These are phyloP conservation scores for Nezara viridula DNA, from an alignment of 2,888 invertebrate species.

Conservation along the genomic window DNA sequence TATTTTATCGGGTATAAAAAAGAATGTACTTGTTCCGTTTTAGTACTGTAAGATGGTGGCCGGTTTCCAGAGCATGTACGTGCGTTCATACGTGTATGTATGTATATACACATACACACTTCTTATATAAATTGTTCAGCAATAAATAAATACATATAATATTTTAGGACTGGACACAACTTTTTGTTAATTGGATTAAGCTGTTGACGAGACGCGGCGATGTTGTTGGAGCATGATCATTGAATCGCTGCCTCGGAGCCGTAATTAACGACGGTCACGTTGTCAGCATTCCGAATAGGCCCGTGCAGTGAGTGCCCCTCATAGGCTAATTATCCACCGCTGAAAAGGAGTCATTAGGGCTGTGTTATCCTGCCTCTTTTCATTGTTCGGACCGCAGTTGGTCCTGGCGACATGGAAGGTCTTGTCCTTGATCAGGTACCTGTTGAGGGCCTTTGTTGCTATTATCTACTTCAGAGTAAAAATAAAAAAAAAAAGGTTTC, in stretches of 20 bases:
- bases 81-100: too few relatives aligned
- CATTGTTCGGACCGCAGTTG: background rate
- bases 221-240: too few relatives aligned
- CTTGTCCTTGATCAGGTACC: background rate
- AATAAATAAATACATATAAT: too few relatives aligned
- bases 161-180: too few relatives aligned
- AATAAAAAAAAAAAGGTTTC: background rate
- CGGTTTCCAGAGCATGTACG: too few relatives aligned
- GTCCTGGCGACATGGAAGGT: background rate
- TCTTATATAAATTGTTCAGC: too few relatives aligned
- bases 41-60: too few relatives aligned
- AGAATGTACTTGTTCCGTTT: too few relatives aligned
- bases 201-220: too few relatives aligned
- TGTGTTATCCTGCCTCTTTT: background rate
- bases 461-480: background rate
- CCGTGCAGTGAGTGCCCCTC: background rate
- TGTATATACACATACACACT: too few relatives aligned
- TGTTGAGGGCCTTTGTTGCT: background rate
- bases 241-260: background rate
- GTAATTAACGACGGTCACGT: slow-evolving; percentile 1
- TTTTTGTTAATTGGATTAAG: too few relatives aligned
- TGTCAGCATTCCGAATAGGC: background rate
- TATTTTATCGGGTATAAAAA: too few relatives aligned
- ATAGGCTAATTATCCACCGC: background rate
- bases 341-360: background rate